phyloP scores from a whole-genome alignment of 2,888 invertebrate genomes.

The Steinernema carpocapsae region DNA sequence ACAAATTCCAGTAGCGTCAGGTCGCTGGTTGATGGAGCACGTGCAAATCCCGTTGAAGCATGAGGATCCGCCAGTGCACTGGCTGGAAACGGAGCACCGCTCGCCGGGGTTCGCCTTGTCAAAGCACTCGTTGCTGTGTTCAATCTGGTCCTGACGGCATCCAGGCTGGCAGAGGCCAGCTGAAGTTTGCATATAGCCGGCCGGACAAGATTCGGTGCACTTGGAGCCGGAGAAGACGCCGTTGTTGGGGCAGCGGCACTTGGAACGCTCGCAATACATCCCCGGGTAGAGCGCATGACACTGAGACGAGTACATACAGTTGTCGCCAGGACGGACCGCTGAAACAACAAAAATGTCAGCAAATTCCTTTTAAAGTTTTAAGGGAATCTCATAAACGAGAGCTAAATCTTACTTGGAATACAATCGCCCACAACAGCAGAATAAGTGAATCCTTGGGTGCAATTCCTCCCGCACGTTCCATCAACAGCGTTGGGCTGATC shows the following conservation, averaged over 20 bases:
- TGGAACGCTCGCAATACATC: constrained; percentile 57
- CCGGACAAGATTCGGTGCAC: constrained; percentile 49
- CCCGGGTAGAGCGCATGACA: constrained; percentile 66
- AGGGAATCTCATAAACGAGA: constrained; percentile 1
- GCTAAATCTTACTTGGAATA: constrained; percentile 57
- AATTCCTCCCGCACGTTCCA: constrained; percentile 67
- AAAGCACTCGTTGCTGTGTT: constrained; percentile 64
- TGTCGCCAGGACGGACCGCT: constrained; percentile 67
- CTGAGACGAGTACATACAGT: constrained; percentile 67
- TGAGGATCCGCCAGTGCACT: constrained; percentile 65
- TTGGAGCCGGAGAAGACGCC: constrained; percentile 51
- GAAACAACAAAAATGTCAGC: constrained; percentile 33
- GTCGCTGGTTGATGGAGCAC: constrained; percentile 12
- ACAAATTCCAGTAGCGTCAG: constrained; percentile 49
- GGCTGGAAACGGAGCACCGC: constrained; percentile 63
- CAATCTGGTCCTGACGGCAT: constrained; percentile 63
- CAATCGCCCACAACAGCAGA: constrained; percentile 68
- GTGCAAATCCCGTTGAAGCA: constrained; percentile 59
- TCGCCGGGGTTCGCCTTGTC: constrained; percentile 60
- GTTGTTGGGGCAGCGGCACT: constrained; percentile 51
- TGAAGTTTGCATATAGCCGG: constrained; percentile 53
- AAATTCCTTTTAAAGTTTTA: constrained; percentile 7
- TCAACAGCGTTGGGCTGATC: constrained; percentile 65
- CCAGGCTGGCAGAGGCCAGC: constrained; percentile 64
- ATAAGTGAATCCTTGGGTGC: constrained; percentile 60